phyloP scores from a whole-genome alignment of 1,140 invertebrate species.

The Drosophila subpulchrella region DNA sequence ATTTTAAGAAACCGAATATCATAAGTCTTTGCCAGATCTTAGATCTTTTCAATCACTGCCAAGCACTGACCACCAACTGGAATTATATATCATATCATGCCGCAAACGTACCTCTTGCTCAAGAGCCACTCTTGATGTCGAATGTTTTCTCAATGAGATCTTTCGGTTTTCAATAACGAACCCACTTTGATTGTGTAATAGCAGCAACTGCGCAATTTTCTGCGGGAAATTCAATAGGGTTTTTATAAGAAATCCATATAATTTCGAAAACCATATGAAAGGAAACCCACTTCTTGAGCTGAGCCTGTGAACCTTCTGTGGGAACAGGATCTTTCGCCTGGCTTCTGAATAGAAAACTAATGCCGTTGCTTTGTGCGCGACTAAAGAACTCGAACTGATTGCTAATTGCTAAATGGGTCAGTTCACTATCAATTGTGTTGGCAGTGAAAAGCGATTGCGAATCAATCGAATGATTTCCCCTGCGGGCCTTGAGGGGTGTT shows the following conservation, averaged over 20 bases:
- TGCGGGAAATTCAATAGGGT: conserved; percentile 20
- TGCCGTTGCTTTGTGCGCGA: conserved; percentile 69
- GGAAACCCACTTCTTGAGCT: conserved; percentile 52
- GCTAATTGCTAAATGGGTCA: conserved; percentile 70
- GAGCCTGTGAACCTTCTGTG: conserved; percentile 20
- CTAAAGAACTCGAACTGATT: conserved; percentile 68
- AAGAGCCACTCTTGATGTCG: conserved; percentile 10
- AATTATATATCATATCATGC: too few species aligned
- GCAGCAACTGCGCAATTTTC: conserved; percentile 76
- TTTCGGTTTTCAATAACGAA: conserved; percentile 16
- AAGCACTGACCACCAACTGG: conserved; percentile 4
- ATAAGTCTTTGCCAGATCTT: not conserved
- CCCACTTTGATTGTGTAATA: conserved; percentile 62
- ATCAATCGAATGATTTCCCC: conserved; percentile 64
- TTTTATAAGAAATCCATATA: conserved; percentile 1
- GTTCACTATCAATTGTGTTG: conserved; percentile 72
- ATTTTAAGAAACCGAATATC: not conserved
- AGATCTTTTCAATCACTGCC: not conserved
- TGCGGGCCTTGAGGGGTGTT: conserved; percentile 19
- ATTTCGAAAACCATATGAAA: not conserved
- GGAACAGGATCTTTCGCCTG: conserved; percentile 46
- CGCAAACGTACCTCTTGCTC: conserved; percentile 50
- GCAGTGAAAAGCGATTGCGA: conserved; percentile 52
- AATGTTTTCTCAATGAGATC: conserved; percentile 13
- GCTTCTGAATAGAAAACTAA: conserved; percentile 48